Percentiles rank a stretch among this genome's conserved stretches.
Conservation (phyloP, 2,113 vertebrate genomes). For the Furnarius figulus region DNA sequence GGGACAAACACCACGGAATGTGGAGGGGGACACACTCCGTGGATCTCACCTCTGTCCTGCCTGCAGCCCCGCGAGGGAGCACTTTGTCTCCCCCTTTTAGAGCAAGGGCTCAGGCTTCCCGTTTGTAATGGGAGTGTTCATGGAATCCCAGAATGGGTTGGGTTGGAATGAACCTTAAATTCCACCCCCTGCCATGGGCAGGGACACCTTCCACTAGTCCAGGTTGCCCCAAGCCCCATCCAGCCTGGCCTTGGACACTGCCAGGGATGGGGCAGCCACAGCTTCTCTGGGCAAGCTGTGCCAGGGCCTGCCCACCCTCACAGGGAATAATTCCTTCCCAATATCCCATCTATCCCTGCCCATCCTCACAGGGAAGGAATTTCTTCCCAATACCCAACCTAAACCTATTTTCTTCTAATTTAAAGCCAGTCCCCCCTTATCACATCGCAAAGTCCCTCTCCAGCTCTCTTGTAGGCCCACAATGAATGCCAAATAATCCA, state of each 20-base stretch:
- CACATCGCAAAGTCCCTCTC: not conserved
- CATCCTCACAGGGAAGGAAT: not conserved
- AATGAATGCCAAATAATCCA: fast-evolving
- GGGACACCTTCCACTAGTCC: not conserved
- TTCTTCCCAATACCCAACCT: not conserved
- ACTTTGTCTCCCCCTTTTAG: not conserved
- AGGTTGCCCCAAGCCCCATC: not conserved
- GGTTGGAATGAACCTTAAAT: not conserved
- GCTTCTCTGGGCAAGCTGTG: not conserved
- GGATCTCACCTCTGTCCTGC: not conserved
- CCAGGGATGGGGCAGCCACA: not conserved
- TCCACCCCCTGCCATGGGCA: not conserved
- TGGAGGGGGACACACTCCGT: not conserved
- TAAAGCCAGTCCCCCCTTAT: not conserved
- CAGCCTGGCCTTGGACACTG: not conserved
- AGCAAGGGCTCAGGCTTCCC: not conserved
- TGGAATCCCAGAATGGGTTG: not conserved
- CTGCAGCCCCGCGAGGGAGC: not conserved
- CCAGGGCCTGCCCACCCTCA: not conserved
- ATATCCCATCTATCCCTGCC: not conserved
- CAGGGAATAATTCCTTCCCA: not conserved
- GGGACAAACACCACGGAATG: not conserved
- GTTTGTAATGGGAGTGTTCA: not conserved
- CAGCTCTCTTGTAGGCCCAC: not conserved
- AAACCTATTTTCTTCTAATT: no score